Evolutionary conservation across 2,797 vertebrate species (phyloP), one percentile per base, ranked within the genome.

Genomic region (Hemibagrus guttatus): DNA sequence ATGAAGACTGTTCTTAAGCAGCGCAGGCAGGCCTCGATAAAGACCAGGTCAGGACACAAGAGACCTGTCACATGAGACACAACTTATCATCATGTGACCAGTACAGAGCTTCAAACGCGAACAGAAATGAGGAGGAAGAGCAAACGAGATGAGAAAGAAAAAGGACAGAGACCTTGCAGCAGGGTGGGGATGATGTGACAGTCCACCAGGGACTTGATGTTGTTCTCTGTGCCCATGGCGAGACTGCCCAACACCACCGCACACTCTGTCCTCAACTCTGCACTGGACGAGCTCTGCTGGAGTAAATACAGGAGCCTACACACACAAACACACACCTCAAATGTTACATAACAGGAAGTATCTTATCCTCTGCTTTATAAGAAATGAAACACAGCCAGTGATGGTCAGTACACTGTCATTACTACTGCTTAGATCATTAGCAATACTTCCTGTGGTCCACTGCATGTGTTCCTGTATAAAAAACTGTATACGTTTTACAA

Each of bases 221-320:
- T 99, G 93, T 99, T 99, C 94, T 99, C 98, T 0, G 98, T 99
- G 90, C 98, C 98, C 98, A 99, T 99, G 82, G 98, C 98, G 49
- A 99, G 95, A 93, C 98, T 99, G 93, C 98, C 98, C 35, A 99
- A 94, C 72, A 99, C 98, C 91, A 99, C 98, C 0, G 98, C 97
- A 59, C 98, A 99, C 92, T 99, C 98, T 0, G 97, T 97, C 93
- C 96, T 96, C 90, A 99, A 93, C 91, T 98, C 97, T 39, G 96
- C 95, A 91, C 96, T 98, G 85, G 98, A 99, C 0, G 95, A 96
- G 93, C 96, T 96, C 96, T 99, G 98, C 94, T 99, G 98, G 68
- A 99, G 97, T 91, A 99, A 96, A 92, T 99, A 99, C 7, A 99
- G 94, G 92, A 99, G 96, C 93, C 98, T 99, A 69, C 66, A 69